Base-by-base conservation (phyloP, 2,888 invertebrate genomes). In the Hirtodrosophila histrioides region DNA sequence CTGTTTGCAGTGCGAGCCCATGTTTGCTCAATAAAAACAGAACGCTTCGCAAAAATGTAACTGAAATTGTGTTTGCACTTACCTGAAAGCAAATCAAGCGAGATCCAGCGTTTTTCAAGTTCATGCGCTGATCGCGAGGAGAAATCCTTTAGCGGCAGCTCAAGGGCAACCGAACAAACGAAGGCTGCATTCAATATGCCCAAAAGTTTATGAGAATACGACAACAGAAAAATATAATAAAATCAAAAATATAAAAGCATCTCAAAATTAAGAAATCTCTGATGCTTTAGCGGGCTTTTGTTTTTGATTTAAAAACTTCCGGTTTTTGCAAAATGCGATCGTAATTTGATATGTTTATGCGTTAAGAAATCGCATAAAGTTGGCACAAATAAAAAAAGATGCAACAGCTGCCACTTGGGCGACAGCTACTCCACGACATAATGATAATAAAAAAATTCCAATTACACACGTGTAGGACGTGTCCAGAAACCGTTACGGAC, bases 261-360 rank as follows among this genome's bases (percentile, higher is more conserved):
- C 31, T 27, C 9, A 45, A 40, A 43, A 29, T 63, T 36, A 57
- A 46, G 43, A 48, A 49, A n/a, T 17, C 39, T 41, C 9, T 11
- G 49, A 43, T 53, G 53, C 43, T 48, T 36, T 45, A 45, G 44
- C 41, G 46, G 11, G 65, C 66, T 66, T 75, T 76, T 66, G 71
- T 58, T 55, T 66, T 50, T 69, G 62, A 58, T 81, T 78, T 63
- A 65, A 85, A 87, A 76, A 86, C 83, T 87, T 84, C 88, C 83
- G 88, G 86, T 69, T 63, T 53, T 75, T 56, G 46, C 51, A 63
- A 71, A 53, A 60, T 39, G 39, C 48, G 61, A 72, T 76, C 76
- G 88, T 88, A 84, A 84, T 69, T 86, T 82, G 86, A 87, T 76
- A 76, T 82, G 80, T 86, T 84, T 87, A 84, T 87, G 83, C 65